phyloP scores from a whole-genome alignment of 2,797 vertebrate genomes.

The Hipposideros larvatus region DNA sequence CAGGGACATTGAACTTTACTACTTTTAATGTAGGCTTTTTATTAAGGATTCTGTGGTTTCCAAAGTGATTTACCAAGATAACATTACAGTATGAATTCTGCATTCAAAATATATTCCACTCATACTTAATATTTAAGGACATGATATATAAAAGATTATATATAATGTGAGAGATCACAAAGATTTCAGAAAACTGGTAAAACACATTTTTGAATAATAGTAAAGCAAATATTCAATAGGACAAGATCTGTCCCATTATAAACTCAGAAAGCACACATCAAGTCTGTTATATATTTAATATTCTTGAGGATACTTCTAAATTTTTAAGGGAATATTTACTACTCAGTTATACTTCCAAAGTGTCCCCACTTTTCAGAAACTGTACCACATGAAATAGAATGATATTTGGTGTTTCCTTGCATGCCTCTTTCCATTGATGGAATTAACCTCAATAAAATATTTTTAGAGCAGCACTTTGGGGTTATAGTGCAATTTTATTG shows the following conservation, averaged over 20 bases:
- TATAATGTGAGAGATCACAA: not conserved
- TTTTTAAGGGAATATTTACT: not conserved
- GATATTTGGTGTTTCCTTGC: constrained; percentile 56
- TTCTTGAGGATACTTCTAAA: not conserved
- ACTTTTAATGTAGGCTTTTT: not conserved
- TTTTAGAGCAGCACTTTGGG: constrained; percentile 57
- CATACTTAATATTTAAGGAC: not conserved
- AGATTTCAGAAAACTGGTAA: not conserved
- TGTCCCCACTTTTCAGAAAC: constrained; percentile 53
- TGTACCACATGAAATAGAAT: constrained; percentile 26
- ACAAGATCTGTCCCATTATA: not conserved
- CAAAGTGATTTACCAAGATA: not conserved
- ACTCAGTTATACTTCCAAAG: not conserved
- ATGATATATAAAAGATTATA: not conserved
- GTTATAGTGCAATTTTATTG: constrained; percentile 19
- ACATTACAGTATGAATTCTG: not conserved
- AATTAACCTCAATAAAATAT: constrained; percentile 68
- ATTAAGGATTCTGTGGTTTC: not conserved
- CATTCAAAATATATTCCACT: not conserved
- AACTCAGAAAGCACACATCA: not conserved
- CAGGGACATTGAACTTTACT: not conserved
- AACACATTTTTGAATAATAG: not conserved
- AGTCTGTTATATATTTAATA: not conserved
- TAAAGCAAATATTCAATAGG: not conserved
- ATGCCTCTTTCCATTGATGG: constrained; percentile 55